Evolutionary conservation across 2,888 invertebrate genomes (phyloP).

Genomic region (Meiosimyza decipiens): DNA sequence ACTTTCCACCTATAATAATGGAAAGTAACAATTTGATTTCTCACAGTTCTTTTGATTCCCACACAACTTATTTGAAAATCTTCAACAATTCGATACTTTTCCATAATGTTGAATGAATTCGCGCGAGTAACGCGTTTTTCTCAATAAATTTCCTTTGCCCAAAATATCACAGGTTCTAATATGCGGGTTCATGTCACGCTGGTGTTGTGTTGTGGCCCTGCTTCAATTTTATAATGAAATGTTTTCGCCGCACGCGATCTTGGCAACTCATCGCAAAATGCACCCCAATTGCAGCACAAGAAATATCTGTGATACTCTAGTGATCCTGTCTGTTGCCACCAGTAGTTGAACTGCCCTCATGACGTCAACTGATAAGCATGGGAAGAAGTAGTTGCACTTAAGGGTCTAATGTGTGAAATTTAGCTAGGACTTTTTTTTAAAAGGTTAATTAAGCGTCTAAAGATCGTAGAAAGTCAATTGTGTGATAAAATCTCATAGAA

Average conservation of each 20-base stretch:
- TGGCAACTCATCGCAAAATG: slow-evolving; percentile 5
- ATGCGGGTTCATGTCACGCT: slow-evolving; percentile 50
- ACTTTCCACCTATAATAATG: too few relatives aligned
- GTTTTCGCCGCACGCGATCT: slow-evolving; percentile 23
- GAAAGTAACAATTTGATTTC: too few relatives aligned
- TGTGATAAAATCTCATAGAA: too few relatives aligned
- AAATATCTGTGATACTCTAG: slow-evolving; percentile 9
- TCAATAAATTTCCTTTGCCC: slow-evolving; percentile 9
- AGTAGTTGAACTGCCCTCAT: too few relatives aligned
- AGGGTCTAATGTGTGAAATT: too few relatives aligned
- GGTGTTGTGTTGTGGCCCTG: neutral
- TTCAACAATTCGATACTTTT: slow-evolving; percentile 16
- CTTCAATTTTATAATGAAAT: slow-evolving; percentile 18
- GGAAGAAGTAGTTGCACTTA: too few relatives aligned
- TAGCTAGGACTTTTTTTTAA: too few relatives aligned
- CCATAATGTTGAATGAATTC: slow-evolving; percentile 9
- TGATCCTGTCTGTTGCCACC: slow-evolving; percentile 30
- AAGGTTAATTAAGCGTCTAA: too few relatives aligned
- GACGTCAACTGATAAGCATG: too few relatives aligned
- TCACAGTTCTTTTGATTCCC: slow-evolving; percentile 11
- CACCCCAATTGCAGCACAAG: slow-evolving; percentile 12
- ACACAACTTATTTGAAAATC: slow-evolving; percentile 22
- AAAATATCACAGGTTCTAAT: slow-evolving; percentile 50
- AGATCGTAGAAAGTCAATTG: too few relatives aligned
- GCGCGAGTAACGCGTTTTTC: slow-evolving; percentile 18